phyloP scores from a whole-genome alignment of 2,888 invertebrate genomes.

The Sminthurides aquaticus region DNA sequence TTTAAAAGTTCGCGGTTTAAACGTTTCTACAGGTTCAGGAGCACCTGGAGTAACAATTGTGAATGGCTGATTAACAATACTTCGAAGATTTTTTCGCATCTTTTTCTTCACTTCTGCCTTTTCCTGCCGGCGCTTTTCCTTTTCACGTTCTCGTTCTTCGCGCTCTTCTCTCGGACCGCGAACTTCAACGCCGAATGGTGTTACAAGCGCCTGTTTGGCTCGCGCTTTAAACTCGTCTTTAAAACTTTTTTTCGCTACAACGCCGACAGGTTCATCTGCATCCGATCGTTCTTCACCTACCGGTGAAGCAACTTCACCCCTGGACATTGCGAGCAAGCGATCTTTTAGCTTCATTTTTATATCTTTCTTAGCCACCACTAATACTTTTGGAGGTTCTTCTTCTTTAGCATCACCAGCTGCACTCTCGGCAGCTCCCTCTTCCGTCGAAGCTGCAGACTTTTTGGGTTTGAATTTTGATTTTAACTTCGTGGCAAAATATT shows the following conservation, averaged over 20 bases:
- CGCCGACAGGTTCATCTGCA: background rate
- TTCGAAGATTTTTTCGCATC: background rate
- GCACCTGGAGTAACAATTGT: background rate
- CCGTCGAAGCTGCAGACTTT: too few species aligned
- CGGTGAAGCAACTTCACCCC: background rate
- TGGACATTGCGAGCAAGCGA: background rate
- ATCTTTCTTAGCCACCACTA: background rate
- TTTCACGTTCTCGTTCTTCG: background rate
- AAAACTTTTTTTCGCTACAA: background rate
- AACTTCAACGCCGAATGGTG: background rate
- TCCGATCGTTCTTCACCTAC: background rate
- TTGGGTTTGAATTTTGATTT: background rate
- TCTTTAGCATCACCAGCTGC: background rate
- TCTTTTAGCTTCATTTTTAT: background rate
- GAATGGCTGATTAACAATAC: background rate
- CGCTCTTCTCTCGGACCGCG: background rate
- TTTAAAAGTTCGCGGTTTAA: background rate
- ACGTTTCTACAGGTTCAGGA: background rate
- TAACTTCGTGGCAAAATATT: background rate
- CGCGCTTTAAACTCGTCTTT: background rate
- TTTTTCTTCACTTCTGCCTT: background rate
- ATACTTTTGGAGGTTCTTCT: background rate
- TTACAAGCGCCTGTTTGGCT: background rate
- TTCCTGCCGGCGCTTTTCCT: background rate
- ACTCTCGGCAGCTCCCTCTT: too few species aligned